Evolutionary conservation across 2,888 invertebrate species (phyloP), one percentile per base, ranked within the genome.

Genomic region (Calameuta filiformis): DNA sequence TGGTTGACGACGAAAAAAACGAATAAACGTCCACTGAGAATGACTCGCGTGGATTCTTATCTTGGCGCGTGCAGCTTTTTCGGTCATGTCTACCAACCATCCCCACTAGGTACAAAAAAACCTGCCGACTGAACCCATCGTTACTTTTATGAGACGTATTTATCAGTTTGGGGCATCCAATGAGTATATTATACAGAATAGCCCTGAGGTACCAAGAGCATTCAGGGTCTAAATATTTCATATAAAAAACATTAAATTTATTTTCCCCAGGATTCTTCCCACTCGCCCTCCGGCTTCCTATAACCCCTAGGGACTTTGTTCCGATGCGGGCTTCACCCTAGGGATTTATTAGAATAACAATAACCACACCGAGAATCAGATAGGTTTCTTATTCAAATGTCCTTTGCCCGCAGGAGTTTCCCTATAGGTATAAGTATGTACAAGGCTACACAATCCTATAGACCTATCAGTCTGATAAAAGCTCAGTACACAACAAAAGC

Each of bases 381-480:
- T 71, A 71, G 71, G 71, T 71, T 71, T 71, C 31, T 71, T 71
- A 71, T 71, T 71, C 33, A 71, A 71, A 71, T 71, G 30, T 34
- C 31, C 33, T 56, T 56, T 23, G 56, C 56, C 56, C 23, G 23
- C 23, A 56, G 23, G 56, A 56, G 56, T 23, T 56, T 56, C 23
- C 23, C 23, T 23, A 56, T 56, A 56, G 40, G 40, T 40, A 15
- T 6, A 40, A 15, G 56, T 56, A n/a, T n/a, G n/a, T n/a, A 56
- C 56, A 56, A 56, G 1, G 23, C 56, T 56, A 56, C 23, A 56
- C 23, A 56, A 9, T 56, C 23, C 56, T 56, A 56, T 56, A 23
- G 23, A 56, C 56, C 23, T 9, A 56, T 56, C 56, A 23, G 56
- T 56, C 23, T 56, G 56, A 23, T 56, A 23, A 23, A 23, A 23